Evolutionary conservation across 1,140 invertebrate genomes (phyloP), one percentile per base, ranked within the genome.

Genomic region (Aphelinus certus): DNA sequence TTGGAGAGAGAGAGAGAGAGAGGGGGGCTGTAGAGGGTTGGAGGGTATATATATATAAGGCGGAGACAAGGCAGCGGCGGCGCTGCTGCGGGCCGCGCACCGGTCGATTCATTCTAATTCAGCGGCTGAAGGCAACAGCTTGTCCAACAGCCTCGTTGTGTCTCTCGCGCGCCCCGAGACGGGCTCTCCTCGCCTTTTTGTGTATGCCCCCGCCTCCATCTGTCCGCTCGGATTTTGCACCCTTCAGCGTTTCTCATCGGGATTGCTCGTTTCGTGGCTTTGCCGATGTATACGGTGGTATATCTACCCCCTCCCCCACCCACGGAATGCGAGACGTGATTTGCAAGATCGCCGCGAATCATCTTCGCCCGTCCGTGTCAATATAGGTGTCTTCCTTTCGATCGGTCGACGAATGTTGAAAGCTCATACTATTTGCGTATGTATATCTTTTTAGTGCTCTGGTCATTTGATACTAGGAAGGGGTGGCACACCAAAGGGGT

Each of bases 81-180:
- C 49, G 51, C 1, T 49, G 56, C 42, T 61, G 60, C 26, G 55
- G 53, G 61, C 10, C 6, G 51, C 26, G 51, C 42, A 7, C 45
- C 10, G 43, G 49, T 84, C 86, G 83, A 88, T 88, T 87, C 83
- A 87, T 88, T 87, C 85, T 88, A 87, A 88, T 88, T 87, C 83
- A 81, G 80, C 77, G 81, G 77, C 48, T 87, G 86, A 88, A 87
- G 81, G 85, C 82, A 87, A 88, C 86, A 88, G 85, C 86, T 85
- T 88, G 86, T 88, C 84, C 82, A 83, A 88, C 86, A 88, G 85
- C 48, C 83, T 85, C 83, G 56, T 73, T 55, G 81, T 83, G 80
- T 79, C 81, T 82, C 26, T 26, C 26, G 26, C 26, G 26, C 26
- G 26, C 26, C 26, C 26, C 26, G 26, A 26, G 26, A 26, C 26